These are phyloP conservation scores for Epinotia ramella DNA, from an alignment of 2,888 invertebrate genomes.

Conservation along the genomic window DNA sequence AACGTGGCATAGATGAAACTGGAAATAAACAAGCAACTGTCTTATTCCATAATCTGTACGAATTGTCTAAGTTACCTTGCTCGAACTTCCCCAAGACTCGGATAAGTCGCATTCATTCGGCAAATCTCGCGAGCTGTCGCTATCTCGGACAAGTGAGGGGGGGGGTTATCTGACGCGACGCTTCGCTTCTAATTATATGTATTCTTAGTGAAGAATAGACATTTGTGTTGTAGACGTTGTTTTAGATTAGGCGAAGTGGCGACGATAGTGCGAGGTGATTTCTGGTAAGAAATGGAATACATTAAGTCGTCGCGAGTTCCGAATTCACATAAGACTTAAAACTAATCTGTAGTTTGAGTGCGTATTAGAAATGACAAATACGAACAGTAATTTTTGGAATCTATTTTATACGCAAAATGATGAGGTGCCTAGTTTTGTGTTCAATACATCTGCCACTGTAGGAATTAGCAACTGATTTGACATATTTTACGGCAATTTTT, in stretches of 20 bases:
- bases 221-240: constrained; percentile 10
- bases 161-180: constrained; percentile 37
- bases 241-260: constrained; percentile 11
- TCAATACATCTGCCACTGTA: no score
- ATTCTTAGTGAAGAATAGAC: constrained; percentile 21
- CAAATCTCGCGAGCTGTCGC: constrained; percentile 12
- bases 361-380: no score
- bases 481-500: no score
- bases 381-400: no score
- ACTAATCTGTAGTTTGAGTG: no score
- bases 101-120: constrained; percentile 10
- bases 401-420: no score
- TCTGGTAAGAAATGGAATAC: not conserved
- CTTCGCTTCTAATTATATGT: constrained; percentile 38
- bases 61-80: not conserved
- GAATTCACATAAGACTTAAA: no score
- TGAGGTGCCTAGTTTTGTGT: no score
- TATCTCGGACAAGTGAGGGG: constrained; percentile 30
- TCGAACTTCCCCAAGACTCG: not conserved
- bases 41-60: not conserved
- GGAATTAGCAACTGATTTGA: no score
- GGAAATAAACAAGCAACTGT: not conserved
- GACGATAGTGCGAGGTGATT: not conserved
- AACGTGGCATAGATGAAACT: not conserved
- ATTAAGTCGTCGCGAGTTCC: not conserved